These are phyloP conservation scores for Exaiptasia diaphana DNA, from an alignment of 64 coral and sea anemone species.

Conservation along the genomic window DNA sequence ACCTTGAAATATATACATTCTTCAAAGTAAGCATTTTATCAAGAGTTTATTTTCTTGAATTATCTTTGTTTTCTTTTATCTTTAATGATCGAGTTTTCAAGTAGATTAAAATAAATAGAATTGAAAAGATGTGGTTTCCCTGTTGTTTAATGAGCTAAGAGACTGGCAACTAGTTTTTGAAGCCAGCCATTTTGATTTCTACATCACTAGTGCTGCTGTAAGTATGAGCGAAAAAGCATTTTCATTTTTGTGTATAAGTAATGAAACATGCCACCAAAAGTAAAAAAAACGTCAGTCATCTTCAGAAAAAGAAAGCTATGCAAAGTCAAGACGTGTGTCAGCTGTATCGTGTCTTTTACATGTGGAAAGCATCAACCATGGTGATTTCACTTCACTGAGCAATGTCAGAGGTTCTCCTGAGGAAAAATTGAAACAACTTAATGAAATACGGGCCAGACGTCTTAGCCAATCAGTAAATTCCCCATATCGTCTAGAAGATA, in stretches of 20 bases:
- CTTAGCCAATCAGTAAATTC: constrained; percentile 17
- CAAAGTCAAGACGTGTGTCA: background rate
- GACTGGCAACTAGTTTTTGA: too few relatives aligned
- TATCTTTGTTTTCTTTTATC: too few relatives aligned
- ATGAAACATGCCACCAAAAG: background rate
- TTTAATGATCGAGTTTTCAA: too few relatives aligned
- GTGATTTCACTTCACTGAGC: constrained; percentile 38
- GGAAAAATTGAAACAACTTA: constrained; percentile 37
- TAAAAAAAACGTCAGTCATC: background rate
- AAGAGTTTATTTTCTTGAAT: too few relatives aligned
- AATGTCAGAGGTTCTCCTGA: constrained; percentile 39
- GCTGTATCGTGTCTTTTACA: constrained; percentile 28
- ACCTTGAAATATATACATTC: too few relatives aligned
- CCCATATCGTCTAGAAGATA: constrained; percentile 34
- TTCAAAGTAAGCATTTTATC: too few relatives aligned
- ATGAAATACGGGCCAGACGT: constrained; percentile 15
- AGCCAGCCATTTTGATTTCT: too few relatives aligned
- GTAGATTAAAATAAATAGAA: too few relatives aligned
- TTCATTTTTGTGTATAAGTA: background rate
- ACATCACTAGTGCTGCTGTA: too few relatives aligned
- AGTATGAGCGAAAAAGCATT: background rate
- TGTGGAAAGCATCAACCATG: constrained; percentile 2
- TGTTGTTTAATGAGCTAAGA: too few relatives aligned
- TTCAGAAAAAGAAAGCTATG: background rate
- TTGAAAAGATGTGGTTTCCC: too few relatives aligned